These are phyloP conservation scores for Tenebrio molitor DNA, from an alignment of 1,140 invertebrate species.

Conservation along the genomic window DNA sequence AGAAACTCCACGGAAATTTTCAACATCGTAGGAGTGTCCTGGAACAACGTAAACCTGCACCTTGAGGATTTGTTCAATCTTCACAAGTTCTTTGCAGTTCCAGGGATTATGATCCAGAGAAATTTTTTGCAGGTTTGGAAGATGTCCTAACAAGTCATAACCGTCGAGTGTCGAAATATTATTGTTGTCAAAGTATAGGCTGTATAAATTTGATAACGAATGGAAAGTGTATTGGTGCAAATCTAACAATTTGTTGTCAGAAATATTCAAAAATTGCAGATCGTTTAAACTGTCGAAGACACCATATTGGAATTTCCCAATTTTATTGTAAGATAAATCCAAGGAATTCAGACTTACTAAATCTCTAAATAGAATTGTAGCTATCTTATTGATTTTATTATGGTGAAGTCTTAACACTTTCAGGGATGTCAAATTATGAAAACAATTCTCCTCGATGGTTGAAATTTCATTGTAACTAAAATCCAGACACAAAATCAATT, in stretches of 20 bases:
- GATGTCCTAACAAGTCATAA: background rate
- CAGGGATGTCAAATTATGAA: background rate
- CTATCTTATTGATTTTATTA: background rate
- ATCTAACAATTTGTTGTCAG: slow-evolving; percentile 2
- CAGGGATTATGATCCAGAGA: slow-evolving; percentile 1
- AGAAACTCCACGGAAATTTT: too few species aligned
- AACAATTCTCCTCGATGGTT: background rate
- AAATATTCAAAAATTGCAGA: slow-evolving; percentile 13
- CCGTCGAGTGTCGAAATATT: slow-evolving; percentile 6
- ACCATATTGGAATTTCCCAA: slow-evolving; percentile 22
- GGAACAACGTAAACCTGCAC: background rate
- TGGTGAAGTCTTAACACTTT: background rate
- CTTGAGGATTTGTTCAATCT: background rate
- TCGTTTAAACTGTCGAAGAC: background rate
- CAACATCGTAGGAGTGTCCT: background rate
- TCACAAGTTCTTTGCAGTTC: slow-evolving; percentile 2
- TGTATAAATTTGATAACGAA: background rate
- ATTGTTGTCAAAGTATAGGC: slow-evolving; percentile 15
- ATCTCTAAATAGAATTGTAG: background rate
- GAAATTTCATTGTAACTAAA: slow-evolving; percentile 11
- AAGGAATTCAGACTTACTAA: background rate
- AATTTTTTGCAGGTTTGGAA: background rate
- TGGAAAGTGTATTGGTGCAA: slow-evolving; percentile 22
- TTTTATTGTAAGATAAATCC: slow-evolving; percentile 20
- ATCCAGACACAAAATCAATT: background rate